Conservation (phyloP, 2,797 vertebrate species). For the Lophotriccus pileatus region DNA sequence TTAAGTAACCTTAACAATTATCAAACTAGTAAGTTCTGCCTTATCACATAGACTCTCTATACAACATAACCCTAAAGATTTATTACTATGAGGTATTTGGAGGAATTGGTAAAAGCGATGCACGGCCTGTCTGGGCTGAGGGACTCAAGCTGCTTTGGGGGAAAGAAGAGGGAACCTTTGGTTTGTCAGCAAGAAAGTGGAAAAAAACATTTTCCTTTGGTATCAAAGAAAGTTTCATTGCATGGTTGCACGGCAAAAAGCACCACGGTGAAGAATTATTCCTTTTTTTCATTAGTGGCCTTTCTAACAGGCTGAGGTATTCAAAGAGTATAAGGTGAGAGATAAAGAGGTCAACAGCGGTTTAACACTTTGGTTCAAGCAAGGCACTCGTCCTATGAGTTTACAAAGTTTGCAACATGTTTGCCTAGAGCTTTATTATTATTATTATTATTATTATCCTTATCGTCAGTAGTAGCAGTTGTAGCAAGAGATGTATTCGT, state of each 20-base stretch:
- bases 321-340: slow-evolving; percentile 95
- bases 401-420: slow-evolving; percentile 92
- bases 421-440: slow-evolving; percentile 80
- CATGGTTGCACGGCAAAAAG: slow-evolving; percentile 97
- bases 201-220: slow-evolving; percentile 89
- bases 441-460: slow-evolving; percentile 69
- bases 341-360: slow-evolving; percentile 95
- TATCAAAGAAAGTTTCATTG: slow-evolving; percentile 94
- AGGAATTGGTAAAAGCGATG: slow-evolving; percentile 93
- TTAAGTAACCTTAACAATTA: slow-evolving; percentile 91
- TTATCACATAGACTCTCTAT: slow-evolving; percentile 95
- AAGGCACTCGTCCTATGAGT: slow-evolving; percentile 99
- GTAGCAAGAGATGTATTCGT: slow-evolving; percentile 64
- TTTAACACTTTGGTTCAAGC: slow-evolving; percentile 99
- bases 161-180: slow-evolving; percentile 85
- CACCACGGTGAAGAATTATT: slow-evolving; percentile 94
- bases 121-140: slow-evolving; percentile 85
- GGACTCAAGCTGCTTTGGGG: slow-evolving; percentile 65
- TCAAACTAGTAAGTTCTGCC: slow-evolving; percentile 92
- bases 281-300: slow-evolving; percentile 92
- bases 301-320: slow-evolving; percentile 99
- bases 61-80: slow-evolving; percentile 95
- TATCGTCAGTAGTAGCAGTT: slow-evolving; percentile 55
- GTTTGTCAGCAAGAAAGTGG: slow-evolving; percentile 92
- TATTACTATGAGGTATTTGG: slow-evolving; percentile 99